Conservation (phyloP, 92 coral and sea anemone genomes). For the Metridium senile region DNA sequence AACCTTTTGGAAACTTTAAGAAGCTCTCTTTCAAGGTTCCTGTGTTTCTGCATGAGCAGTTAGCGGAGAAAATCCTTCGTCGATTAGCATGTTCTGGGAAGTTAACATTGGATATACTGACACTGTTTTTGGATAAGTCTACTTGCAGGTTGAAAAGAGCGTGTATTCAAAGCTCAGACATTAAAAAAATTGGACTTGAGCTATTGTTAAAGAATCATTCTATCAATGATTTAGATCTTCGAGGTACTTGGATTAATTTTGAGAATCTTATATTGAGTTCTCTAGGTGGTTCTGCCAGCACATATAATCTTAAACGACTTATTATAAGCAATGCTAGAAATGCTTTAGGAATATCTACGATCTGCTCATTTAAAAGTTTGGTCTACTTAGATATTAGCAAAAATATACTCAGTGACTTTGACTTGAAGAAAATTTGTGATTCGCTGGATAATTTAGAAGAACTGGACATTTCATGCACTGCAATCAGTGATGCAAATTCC, state of each 20-base stretch:
- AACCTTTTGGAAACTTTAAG: conserved; percentile 32
- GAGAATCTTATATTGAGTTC: conserved; percentile 41
- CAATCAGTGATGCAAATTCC: conserved; percentile 42
- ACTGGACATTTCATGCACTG: conserved; percentile 64
- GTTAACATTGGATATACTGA: conserved; percentile 45
- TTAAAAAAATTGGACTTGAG: conserved; percentile 42
- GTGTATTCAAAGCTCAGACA: conserved; percentile 41
- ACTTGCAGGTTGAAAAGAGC: conserved; percentile 64
- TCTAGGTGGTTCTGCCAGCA: conserved; percentile 33
- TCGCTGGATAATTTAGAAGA: conserved; percentile 45
- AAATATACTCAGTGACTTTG: conserved; percentile 30
- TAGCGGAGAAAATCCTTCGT: conserved; percentile 59
- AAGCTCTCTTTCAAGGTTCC: conserved; percentile 59
- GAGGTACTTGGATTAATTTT: conserved; percentile 42
- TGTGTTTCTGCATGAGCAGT: conserved; percentile 66
- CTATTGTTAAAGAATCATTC: conserved; percentile 51
- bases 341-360: conserved; percentile 26
- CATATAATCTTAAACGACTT: conserved; percentile 42
- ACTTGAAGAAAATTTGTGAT: conserved; percentile 35
- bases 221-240: conserved; percentile 58
- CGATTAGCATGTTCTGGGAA: conserved; percentile 44
- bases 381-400: conserved; percentile 60
- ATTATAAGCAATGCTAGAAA: conserved; percentile 44
- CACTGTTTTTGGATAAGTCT: conserved; percentile 50
- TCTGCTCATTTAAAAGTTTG: conserved; percentile 47